Evolutionary conservation across 2,888 invertebrate genomes (phyloP), one percentile per base, ranked within the genome.

Genomic region (Nebria brevicollis): DNA sequence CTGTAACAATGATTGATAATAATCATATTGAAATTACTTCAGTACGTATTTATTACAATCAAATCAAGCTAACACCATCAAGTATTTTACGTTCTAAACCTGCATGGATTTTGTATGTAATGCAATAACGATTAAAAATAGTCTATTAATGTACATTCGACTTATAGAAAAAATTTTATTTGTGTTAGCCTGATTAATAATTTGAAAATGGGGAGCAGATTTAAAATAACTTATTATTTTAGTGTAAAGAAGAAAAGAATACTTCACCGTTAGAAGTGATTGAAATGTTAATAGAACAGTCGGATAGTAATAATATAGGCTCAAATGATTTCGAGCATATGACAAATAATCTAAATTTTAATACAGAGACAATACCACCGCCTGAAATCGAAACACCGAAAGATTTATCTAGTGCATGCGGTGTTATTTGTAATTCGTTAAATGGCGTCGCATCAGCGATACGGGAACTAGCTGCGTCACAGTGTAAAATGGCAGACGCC

Each of bases 391-490:
- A 70, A 25, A 70, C 25, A 26, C 70, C 70, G 7, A 70, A 70
- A 26, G 70, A 70, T 70, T 70, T 25, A 13, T 34, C 25, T 11
- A 70, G 26, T 26, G 70, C 70, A 6, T 70, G 70, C 25, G 11
- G 26, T 11, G 70, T 70, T 11, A 70, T 70, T 34, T 26, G 70
- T 70, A 70, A 25, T 34, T 70, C 70, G 34, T 70, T 70, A 26
- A 70, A 70, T 34, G 70, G 70, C 13, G 70, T 70, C 13, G 70
- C 70, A 70, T 34, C 25, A 70, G 70, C 70, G 1, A 70, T 70
- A 70, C 15, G 70, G 15, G 70, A 70, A 70, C 70, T 70, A 15
- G 70, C 70, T 26, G 70, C 70, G 70, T 70, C 70, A 13, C 70
- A 70, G 34, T 70, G 25, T 20, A 70, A 70, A 70, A 70, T 70